A percentile compares a stretch with the other conserved stretches of the same genome.
phyloP scores from a whole-genome alignment of 2,797 vertebrate genomes.

The Harpagifer antarcticus region DNA sequence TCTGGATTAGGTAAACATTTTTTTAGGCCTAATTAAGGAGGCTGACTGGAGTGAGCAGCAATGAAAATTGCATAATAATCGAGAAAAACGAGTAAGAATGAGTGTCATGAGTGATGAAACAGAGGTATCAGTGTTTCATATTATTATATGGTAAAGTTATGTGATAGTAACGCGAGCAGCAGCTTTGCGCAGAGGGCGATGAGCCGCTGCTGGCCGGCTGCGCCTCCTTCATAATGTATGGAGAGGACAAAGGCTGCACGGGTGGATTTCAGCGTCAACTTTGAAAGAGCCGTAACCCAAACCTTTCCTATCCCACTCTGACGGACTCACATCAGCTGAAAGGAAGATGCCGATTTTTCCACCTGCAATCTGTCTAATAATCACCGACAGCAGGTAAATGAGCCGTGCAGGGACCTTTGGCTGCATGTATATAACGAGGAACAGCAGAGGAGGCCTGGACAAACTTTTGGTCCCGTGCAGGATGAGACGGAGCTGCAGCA shows the following conservation, averaged over 20 bases:
- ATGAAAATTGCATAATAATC: neutral
- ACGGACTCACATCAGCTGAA: conserved; percentile 72
- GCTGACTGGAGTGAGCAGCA: neutral
- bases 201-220: conserved; percentile 74
- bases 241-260: conserved; percentile 76
- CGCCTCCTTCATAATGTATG: conserved; percentile 84
- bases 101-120: neutral
- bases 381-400: conserved; percentile 84
- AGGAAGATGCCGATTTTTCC: conserved; percentile 80
- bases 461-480: conserved; percentile 41
- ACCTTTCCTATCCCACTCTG: conserved; percentile 53
- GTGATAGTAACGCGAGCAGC: conserved; percentile 48
- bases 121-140: neutral
- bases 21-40: too few relatives aligned
- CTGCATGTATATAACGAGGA: conserved; percentile 63
- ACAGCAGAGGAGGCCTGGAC: conserved; percentile 48
- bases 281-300: conserved; percentile 81
- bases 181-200: conserved; percentile 27
- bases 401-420: conserved; percentile 35
- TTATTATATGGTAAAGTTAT: conserved; percentile 32
- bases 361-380: conserved; percentile 82
- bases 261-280: conserved; percentile 81
- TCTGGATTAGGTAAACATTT: neutral
- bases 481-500: conserved; percentile 35
- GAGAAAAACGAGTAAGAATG: neutral